phyloP scores from a whole-genome alignment of 2,113 vertebrate genomes.

The Corythornis vintsioides region DNA sequence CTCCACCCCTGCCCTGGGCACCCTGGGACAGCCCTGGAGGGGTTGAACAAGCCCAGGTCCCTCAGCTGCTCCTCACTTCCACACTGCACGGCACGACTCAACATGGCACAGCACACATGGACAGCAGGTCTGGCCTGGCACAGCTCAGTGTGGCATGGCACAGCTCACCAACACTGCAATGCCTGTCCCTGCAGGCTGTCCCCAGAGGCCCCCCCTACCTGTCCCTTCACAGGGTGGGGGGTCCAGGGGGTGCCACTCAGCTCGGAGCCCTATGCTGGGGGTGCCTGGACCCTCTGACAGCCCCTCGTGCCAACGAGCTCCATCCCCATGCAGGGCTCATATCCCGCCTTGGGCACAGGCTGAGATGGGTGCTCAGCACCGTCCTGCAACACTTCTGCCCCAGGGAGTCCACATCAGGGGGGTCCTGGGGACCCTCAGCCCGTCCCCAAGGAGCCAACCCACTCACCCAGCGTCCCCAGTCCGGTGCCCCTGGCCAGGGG shows the following conservation, averaged over 20 bases:
- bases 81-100: neutral
- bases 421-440: neutral
- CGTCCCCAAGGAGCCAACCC: neutral
- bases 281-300: neutral
- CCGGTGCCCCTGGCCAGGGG: neutral
- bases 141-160: neutral
- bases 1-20: too few relatives aligned
- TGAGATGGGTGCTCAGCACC: neutral
- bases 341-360: accelerated
- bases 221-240: neutral
- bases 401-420: accelerated
- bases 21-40: too few relatives aligned
- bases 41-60: too few relatives aligned
- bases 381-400: neutral
- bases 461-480: accelerated
- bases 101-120: accelerated
- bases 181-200: neutral
- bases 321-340: neutral
- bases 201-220: neutral
- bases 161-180: accelerated
- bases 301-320: neutral
- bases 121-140: neutral
- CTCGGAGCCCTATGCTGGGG: neutral
- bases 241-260: neutral
- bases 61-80: too few relatives aligned